Evolutionary conservation across 2,888 invertebrate genomes (phyloP).

Genomic region (Tigriopus californicus): DNA sequence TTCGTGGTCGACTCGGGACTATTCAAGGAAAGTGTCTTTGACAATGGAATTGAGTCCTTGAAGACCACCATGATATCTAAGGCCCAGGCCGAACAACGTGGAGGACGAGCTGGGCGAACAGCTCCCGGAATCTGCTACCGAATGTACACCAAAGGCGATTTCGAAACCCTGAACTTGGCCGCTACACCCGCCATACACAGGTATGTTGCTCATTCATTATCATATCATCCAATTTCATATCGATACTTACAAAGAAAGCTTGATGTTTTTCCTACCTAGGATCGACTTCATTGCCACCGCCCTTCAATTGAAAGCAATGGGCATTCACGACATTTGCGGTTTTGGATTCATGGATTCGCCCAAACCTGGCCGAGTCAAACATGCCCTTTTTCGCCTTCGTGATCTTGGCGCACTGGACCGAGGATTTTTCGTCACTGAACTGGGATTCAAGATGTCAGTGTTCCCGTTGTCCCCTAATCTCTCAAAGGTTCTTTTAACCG

Average conservation of each 20-base stretch:
- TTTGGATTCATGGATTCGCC: constrained; percentile 99
- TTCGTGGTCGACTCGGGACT: constrained; percentile 99
- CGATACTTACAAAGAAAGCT: no score
- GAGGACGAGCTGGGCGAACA: constrained; percentile 88
- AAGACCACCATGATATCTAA: constrained; percentile 94
- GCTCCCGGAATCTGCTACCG: constrained; percentile 95
- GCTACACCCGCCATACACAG: not conserved
- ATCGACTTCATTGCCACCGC: constrained; percentile 93
- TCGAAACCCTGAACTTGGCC: not conserved
- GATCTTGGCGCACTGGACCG: constrained; percentile 81
- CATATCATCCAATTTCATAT: no score
- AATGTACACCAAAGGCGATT: constrained; percentile 86
- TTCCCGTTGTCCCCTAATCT: constrained; percentile 95
- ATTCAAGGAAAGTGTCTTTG: constrained; percentile 97
- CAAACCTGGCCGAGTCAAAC: constrained; percentile 87
- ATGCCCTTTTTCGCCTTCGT: constrained; percentile 91
- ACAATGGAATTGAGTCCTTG: constrained; percentile 95
- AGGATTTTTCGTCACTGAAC: constrained; percentile 43
- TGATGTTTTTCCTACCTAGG: constrained; percentile 30
- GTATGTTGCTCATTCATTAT: no score
- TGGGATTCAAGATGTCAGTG: constrained; percentile 75
- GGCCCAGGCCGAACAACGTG: constrained; percentile 93
- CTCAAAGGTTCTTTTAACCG: constrained; percentile 97
- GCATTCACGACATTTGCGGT: constrained; percentile 89
- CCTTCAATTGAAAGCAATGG: constrained; percentile 94